phyloP scores from a whole-genome alignment of 2,113 vertebrate genomes.

The Calidris pugnax region DNA sequence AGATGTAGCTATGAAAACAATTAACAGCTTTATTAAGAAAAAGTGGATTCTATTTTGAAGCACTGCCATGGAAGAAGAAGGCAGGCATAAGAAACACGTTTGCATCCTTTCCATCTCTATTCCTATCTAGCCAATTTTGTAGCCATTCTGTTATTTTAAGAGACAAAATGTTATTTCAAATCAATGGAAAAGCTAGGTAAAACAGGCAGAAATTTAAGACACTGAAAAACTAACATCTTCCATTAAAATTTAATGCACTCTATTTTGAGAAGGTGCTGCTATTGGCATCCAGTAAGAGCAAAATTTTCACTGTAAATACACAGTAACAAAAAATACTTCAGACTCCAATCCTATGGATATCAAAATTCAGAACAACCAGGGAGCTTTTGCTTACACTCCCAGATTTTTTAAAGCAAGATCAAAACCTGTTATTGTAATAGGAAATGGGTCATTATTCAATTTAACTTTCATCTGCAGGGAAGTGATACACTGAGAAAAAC shows the following conservation, averaged over 20 bases:
- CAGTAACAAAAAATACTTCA: neutral
- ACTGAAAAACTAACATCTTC: neutral
- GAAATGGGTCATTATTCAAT: slow-evolving; percentile 42
- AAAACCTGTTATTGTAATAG: neutral
- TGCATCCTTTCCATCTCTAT: neutral
- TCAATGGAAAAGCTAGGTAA: neutral
- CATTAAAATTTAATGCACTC: neutral
- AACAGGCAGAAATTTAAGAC: neutral
- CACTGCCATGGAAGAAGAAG: neutral
- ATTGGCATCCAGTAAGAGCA: neutral
- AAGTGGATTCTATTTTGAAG: neutral
- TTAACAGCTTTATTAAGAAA: neutral
- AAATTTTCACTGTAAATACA: neutral
- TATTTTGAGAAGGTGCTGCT: neutral
- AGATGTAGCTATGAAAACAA: neutral
- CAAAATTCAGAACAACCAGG: neutral
- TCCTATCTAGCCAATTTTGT: neutral
- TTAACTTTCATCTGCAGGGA: neutral
- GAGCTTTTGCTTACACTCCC: neutral
- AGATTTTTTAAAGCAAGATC: slow-evolving; percentile 9
- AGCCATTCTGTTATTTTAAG: neutral
- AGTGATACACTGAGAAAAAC: neutral
- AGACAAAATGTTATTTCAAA: neutral
- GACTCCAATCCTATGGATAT: neutral
- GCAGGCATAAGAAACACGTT: neutral